Conservation (phyloP, 1,140 invertebrate genomes). For the Anagrus nilaparvatae region DNA sequence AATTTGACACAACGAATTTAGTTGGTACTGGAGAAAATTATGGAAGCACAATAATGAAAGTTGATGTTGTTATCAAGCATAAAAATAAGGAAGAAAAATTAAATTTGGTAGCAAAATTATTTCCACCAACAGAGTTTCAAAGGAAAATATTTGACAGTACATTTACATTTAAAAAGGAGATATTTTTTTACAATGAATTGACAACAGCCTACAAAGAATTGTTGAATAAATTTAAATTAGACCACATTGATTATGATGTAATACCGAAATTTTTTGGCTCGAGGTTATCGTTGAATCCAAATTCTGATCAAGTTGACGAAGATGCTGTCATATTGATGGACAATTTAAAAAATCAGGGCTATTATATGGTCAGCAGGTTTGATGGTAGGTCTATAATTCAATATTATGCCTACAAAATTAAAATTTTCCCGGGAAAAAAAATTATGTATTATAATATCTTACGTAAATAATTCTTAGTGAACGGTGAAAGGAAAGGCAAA, state of each 20-base stretch:
- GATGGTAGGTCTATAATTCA: slow-evolving; percentile 20
- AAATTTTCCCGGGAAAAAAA: too few species aligned
- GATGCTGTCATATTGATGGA: slow-evolving; percentile 47
- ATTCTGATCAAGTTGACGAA: slow-evolving; percentile 35
- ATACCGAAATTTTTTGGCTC: slow-evolving; percentile 44
- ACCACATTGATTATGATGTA: slow-evolving; percentile 29
- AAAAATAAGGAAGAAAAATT: slow-evolving; percentile 15
- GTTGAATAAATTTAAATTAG: slow-evolving; percentile 30
- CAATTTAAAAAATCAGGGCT: slow-evolving; percentile 42
- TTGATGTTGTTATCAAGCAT: slow-evolving; percentile 26
- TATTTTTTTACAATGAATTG: slow-evolving; percentile 26
- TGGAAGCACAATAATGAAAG: slow-evolving; percentile 42
- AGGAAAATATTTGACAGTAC: slow-evolving; percentile 27
- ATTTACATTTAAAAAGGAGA: slow-evolving; percentile 33
- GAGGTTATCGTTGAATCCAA: slow-evolving; percentile 36
- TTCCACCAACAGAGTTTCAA: slow-evolving; percentile 25
- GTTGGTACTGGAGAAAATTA: slow-evolving; percentile 46
- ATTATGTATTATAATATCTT: too few species aligned
- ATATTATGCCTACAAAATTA: too few species aligned
- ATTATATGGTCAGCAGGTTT: slow-evolving; percentile 38
- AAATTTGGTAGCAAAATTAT: slow-evolving; percentile 33
- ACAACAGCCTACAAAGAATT: slow-evolving; percentile 20
- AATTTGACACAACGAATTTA: slow-evolving; percentile 17
- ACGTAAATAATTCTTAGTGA: too few species aligned
- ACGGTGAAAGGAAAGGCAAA: too few species aligned